phyloP scores from a whole-genome alignment of 1,140 invertebrate genomes.

The Colletes gigas region DNA sequence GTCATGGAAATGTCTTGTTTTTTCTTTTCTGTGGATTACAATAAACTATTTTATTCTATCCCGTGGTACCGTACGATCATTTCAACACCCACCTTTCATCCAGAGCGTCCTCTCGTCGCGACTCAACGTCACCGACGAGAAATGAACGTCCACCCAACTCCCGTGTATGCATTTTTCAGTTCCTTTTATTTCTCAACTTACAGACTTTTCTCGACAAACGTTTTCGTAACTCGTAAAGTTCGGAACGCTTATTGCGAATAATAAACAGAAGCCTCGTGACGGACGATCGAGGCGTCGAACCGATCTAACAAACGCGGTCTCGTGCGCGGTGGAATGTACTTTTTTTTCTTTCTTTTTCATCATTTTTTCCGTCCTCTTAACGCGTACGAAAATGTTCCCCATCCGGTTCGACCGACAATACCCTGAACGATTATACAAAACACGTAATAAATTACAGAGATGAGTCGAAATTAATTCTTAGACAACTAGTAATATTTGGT shows the following conservation, averaged over 20 bases:
- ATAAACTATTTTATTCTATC: conserved; percentile 82
- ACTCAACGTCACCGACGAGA: neutral
- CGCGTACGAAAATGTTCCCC: neutral
- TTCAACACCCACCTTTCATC: neutral
- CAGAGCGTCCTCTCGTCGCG: neutral
- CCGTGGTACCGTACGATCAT: neutral
- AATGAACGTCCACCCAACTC: neutral
- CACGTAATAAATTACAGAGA: conserved; percentile 78
- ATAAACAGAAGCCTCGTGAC: neutral
- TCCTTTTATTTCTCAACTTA: conserved; percentile 47
- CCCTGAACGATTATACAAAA: conserved; percentile 64
- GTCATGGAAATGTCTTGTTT: conserved; percentile 79
- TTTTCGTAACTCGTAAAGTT: neutral
- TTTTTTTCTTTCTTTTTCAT: neutral
- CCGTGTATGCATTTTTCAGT: conserved; percentile 36
- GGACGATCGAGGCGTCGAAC: neutral
- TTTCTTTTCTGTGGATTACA: conserved; percentile 80
- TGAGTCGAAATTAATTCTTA: conserved; percentile 71
- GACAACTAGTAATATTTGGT: conserved; percentile 79
- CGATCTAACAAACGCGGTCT: neutral
- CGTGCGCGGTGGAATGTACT: neutral
- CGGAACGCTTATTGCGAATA: conserved; percentile 5
- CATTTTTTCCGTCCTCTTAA: neutral
- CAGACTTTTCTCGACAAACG: conserved; percentile 3
- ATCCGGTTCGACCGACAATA: conserved; percentile 8